Base-by-base conservation (phyloP, 35 echinoderm and acorn worm species). In the Amphiura filiformis region DNA sequence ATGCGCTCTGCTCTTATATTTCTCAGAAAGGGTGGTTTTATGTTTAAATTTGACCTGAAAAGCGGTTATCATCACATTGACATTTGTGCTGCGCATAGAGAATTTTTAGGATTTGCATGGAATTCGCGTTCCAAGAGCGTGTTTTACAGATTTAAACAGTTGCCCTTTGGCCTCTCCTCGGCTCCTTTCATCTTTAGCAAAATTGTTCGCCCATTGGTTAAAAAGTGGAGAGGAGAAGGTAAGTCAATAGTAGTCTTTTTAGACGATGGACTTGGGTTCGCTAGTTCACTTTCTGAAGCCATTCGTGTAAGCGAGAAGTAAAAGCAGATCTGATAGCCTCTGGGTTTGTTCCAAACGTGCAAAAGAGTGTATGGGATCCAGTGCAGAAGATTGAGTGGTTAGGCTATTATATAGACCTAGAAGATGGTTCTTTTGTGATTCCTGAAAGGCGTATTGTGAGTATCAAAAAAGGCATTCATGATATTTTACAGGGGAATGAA, bases 151-250 rank as follows among this genome's bases (percentile, higher is more conserved):
- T 82, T 82, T n/a, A 82, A 32, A 26, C 80, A 82, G 85, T 34
- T 77, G 13, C 57, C 65, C 15, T 87, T 87, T 30, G 61, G 33
- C 23, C 38, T 87, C 38, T 76, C 85, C 4, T 77, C 85, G 2
- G 85, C 85, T 77, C 85, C 70, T 1, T 36, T 40, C n/a, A 78
- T 41, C 0, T 87, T 87, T 39, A 87, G 75, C 0, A 87, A 87
- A 87, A 34, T 87, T 33, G 39, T 76, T 14, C 38, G 70, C 17
- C 61, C 85, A 17, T 34, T 78, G 11, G 37, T 36, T 32, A 70
- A 77, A 39, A 87, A 87, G 36, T 78, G 85, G 76, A 79, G 85
- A 41, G 76, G 34, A 39, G 76, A 79, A 38, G 84, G 56, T 26
- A 70, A 30, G 15, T 3, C 26, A 15, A 70, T 70, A 11, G 84